Evolutionary conservation across 2,888 invertebrate species (phyloP).

Genomic region (Dusona sp.): DNA sequence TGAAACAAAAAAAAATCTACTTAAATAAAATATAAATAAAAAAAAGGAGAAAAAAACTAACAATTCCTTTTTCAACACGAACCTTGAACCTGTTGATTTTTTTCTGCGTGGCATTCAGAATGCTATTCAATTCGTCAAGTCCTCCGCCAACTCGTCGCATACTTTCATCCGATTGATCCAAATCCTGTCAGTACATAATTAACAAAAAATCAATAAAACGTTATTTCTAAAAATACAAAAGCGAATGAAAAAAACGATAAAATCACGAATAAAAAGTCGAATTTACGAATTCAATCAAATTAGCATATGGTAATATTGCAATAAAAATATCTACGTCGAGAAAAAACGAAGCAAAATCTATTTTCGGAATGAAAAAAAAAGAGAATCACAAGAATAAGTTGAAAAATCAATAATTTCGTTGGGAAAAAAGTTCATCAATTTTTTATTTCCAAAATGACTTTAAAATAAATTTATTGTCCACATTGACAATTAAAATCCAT

Average conservation of each 20-base stretch:
- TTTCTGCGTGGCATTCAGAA: slow-evolving; percentile 92
- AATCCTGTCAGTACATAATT: slow-evolving; percentile 86
- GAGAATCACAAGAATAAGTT: neutral
- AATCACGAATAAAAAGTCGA: neutral
- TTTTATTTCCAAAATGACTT: no score
- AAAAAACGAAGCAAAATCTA: neutral
- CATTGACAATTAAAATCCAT: neutral
- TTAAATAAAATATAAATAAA: neutral
- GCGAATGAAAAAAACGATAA: neutral
- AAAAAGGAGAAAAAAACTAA: neutral
- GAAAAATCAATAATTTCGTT: no score
- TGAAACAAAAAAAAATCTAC: no score
- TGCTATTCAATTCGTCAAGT: slow-evolving; percentile 92
- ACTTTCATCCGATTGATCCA: slow-evolving; percentile 88
- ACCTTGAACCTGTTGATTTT: slow-evolving; percentile 95
- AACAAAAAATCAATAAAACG: slow-evolving; percentile 53
- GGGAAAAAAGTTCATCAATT: no score
- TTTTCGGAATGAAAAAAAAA: neutral
- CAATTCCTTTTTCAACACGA: slow-evolving; percentile 51
- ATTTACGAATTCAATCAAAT: neutral
- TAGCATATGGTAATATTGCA: neutral
- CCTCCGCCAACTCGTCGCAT: slow-evolving; percentile 89
- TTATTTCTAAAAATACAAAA: slow-evolving; percentile 7
- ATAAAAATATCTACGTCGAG: neutral
- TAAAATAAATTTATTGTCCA: no score